Base-by-base conservation (phyloP, 2,888 invertebrate genomes). In the Stenodera caucasica region DNA sequence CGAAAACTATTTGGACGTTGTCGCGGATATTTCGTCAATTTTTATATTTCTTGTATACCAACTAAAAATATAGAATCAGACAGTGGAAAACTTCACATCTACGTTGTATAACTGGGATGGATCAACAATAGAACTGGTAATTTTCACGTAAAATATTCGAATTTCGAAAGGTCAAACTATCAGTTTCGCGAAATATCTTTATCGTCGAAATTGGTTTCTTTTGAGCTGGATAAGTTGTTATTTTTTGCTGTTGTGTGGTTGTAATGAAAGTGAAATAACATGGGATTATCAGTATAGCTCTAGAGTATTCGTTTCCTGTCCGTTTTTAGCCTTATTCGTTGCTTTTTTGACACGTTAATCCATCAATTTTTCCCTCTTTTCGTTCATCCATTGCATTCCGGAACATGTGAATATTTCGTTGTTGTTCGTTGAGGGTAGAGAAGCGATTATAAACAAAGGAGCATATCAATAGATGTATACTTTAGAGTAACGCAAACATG, bases 21-120 rank as follows among this genome's bases (percentile, higher is more conserved):
- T n/a, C n/a, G n/a, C n/a, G n/a, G n/a, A n/a, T 35, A 33, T 37
- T 37, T 18, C 18, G 40, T 18, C 40, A 40, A 40, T 45, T 45
- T 21, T 45, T 11, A 7, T 32, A 21, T 45, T 45, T 18, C 1
- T 45, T 11, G 5, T 9, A 18, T 45, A 21, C 45, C 12, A 45
- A 15, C 37, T 14, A 35, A 6, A 35, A 35, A n/a, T 35, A 14
- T 14, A 35, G 14, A 35, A n/a, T 9, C 11, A 37, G 37, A 37
- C 3, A 18, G 21, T 18, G 11, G 45, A 2, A 45, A 45, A 21
- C 21, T 45, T 45, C 8, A 15, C 40, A 40, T 45, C 18, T 18
- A 45, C 12, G 21, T 45, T 37, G 4, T 37, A 8, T 8, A 45
- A 45, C 45, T 18, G 45, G 11, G 2, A 21, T n/a, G 21, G 45